Evolutionary conservation across 2,797 vertebrate species (phyloP).

Genomic region (Geotrypetes seraphini): DNA sequence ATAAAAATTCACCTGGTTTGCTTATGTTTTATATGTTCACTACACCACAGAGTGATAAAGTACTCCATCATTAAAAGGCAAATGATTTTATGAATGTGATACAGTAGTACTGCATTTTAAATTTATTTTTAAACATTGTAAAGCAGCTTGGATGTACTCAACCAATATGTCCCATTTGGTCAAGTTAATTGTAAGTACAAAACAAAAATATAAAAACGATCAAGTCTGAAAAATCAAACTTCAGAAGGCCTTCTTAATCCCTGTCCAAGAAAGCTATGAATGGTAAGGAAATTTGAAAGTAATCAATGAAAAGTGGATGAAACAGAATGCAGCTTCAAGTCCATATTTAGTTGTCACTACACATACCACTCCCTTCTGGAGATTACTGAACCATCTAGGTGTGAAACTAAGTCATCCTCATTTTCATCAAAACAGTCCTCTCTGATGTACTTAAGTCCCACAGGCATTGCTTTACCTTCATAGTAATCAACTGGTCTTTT

Average conservation of each 20-base stretch:
- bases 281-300: conserved; percentile 60
- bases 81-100: conserved; percentile 42
- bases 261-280: conserved; percentile 55
- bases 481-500: conserved; percentile 67
- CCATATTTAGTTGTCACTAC: conserved; percentile 54
- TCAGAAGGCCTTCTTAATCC: conserved; percentile 61
- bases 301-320: conserved; percentile 47
- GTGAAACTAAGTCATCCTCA: conserved; percentile 92
- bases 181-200: conserved; percentile 51
- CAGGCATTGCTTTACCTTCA: conserved; percentile 61
- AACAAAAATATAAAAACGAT: conserved; percentile 51
- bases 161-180: conserved; percentile 43
- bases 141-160: conserved; percentile 55
- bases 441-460: conserved; percentile 76
- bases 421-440: conserved; percentile 81
- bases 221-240: conserved; percentile 43
- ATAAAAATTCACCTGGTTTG: too few species aligned
- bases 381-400: conserved; percentile 94
- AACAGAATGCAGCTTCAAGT: conserved; percentile 37
- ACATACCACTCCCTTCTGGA: conserved; percentile 98
- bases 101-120: conserved; percentile 62
- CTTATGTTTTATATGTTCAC: conserved; percentile 36
- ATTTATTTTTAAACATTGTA: conserved; percentile 33
- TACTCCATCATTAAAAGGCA: conserved; percentile 47
- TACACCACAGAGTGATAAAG: conserved; percentile 48